These are phyloP conservation scores for Diploscapter pachys DNA, from an alignment of 1,140 invertebrate genomes.

Conservation along the genomic window DNA sequence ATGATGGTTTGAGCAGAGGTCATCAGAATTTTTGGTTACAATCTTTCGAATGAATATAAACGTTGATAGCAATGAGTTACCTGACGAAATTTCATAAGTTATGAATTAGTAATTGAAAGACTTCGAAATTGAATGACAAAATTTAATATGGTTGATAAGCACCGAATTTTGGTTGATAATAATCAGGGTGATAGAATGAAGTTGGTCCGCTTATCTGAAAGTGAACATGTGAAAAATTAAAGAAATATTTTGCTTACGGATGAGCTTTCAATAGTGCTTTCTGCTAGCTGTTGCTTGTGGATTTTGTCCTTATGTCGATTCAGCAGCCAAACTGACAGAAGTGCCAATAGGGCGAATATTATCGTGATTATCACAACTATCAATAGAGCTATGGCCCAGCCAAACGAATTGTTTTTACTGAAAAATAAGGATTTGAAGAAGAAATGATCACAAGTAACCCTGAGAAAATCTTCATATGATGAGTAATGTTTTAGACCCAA, in stretches of 20 bases:
- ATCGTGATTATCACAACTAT: conserved; percentile 1
- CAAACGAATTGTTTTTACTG: conserved; percentile 10
- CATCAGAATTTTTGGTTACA: no score
- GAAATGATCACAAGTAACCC: background rate
- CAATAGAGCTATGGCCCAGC: conserved; percentile 15
- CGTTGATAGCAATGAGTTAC: no score
- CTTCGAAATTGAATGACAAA: no score
- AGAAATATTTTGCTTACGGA: conserved; percentile 16
- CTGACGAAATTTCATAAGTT: no score
- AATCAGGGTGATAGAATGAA: conserved; percentile 9
- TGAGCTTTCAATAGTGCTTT: conserved; percentile 21
- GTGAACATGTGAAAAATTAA: conserved; percentile 6
- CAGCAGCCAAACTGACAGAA: conserved; percentile 10
- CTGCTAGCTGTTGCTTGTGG: conserved; percentile 20
- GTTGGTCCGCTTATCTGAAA: conserved; percentile 32
- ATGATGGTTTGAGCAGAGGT: no score
- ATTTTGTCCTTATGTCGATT: conserved; percentile 21
- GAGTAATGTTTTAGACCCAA: background rate
- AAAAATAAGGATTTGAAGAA: conserved; percentile 1
- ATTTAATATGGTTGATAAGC: no score
- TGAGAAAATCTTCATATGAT: background rate
- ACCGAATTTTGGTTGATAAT: no score
- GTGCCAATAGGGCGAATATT: conserved; percentile 18
- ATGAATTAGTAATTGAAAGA: no score
- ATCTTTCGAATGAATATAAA: no score